Percentiles rank a stretch among this genome's conserved stretches.
Conservation (phyloP, 35 echinoderm and acorn worm genomes). For the Anneissia japonica region DNA sequence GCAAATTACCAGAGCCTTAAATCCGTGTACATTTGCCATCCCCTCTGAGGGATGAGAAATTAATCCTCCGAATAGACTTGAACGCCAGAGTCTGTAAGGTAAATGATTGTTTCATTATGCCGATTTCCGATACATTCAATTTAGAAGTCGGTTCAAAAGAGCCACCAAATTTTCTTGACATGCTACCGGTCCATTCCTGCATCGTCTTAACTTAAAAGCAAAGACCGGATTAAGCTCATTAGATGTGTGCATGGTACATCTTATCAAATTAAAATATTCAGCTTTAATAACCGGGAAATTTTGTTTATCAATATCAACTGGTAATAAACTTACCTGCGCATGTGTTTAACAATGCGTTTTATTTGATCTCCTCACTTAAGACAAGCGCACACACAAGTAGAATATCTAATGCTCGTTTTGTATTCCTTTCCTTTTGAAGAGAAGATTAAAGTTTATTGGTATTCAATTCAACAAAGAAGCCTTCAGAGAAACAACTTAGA, state of each 20-base stretch:
- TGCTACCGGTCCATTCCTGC: not conserved
- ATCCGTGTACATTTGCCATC: constrained; percentile 1
- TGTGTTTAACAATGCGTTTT: not conserved
- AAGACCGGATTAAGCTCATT: not conserved
- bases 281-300: not conserved
- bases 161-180: not conserved
- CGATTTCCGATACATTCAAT: constrained; percentile 1
- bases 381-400: not conserved
- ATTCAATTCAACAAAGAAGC: not conserved
- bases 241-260: not conserved
- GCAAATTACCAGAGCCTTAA: not conserved
- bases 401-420: not conserved
- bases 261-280: not conserved
- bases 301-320: not conserved
- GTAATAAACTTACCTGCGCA: not conserved
- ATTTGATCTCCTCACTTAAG: not conserved
- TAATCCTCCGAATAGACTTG: not conserved
- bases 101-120: constrained; percentile 2
- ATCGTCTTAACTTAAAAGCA: not conserved
- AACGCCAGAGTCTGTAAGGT: not conserved
- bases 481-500: not conserved
- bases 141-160: not conserved
- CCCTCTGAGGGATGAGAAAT: not conserved
- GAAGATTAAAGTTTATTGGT: not conserved
- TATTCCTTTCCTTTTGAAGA: not conserved